Conservation (phyloP, 2,113 vertebrate genomes). For the Pachyramphus minor region DNA sequence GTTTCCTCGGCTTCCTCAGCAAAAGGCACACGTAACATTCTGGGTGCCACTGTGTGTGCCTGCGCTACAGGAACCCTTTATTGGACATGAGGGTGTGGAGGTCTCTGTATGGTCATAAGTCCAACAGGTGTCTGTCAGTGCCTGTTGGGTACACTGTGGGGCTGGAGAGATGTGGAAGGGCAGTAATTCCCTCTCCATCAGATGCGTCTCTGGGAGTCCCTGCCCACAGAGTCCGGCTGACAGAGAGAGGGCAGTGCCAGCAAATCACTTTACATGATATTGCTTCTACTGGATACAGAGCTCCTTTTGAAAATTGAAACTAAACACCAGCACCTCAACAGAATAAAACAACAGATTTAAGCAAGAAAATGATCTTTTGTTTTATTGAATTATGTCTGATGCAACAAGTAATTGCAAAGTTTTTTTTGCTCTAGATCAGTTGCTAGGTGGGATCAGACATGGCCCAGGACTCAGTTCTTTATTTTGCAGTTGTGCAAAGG, state of each 20-base stretch:
- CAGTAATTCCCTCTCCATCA: background rate
- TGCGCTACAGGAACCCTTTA: background rate
- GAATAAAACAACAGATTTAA: background rate
- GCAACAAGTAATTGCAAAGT: background rate
- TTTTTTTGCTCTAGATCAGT: background rate
- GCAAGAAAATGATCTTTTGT: background rate
- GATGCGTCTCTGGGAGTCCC: background rate
- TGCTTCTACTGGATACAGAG: background rate
- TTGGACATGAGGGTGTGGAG: background rate
- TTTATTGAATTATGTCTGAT: background rate
- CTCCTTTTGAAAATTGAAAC: background rate
- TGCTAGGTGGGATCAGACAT: background rate
- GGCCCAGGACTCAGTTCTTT: background rate
- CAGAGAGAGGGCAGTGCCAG: background rate
- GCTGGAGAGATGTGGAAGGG: background rate
- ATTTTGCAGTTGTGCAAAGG: background rate
- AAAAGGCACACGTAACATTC: background rate
- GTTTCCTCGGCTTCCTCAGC: background rate
- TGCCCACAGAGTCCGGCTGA: background rate
- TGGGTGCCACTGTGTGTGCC: background rate
- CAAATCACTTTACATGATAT: background rate
- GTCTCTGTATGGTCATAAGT: background rate
- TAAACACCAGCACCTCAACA: background rate
- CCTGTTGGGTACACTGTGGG: fast-evolving
- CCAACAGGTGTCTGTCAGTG: background rate